Evolutionary conservation across 2,888 invertebrate species (phyloP), one percentile per base, ranked within the genome.

Genomic region (Hedychridium roseum): DNA sequence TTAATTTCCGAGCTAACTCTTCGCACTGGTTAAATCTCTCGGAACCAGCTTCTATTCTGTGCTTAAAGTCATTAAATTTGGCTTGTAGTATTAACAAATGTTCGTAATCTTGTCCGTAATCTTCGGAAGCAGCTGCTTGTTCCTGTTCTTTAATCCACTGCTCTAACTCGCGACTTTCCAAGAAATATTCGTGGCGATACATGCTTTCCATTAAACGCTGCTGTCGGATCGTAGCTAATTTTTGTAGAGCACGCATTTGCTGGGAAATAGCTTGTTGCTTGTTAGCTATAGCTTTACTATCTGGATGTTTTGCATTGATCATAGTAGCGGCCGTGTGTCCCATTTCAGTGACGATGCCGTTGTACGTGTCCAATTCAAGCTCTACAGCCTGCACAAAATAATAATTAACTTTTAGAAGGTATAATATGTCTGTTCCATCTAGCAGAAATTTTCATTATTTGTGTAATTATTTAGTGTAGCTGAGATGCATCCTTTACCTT

Each of bases 31-130:
- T 91, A 75, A 95, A 95, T 46, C 96, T 81, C 73, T 96, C 95
- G 0, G 91, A 89, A 0, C 94, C 95, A 15, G 91, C 88, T 72
- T 95, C 94, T 3, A 97, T 92, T 35, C 91, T 86, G 73, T 92
- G 92, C 52, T 94, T 93, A 41, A 97, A 88, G 74, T 97, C 96
- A 60, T 95, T 93, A 77, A 96, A 97, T 78, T 95, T 95, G 23
- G 89, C 89, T 74, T 92, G 89, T 20, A 96, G 80, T 66, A 92
- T 88, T 80, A 92, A 76, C 39, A 95, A 79, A 80, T 95, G 95
- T 68, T 95, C 94, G 69, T 91, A 96, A 78, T 97, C 97, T 75
- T 92, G 92, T 0, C 97, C 97, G 69, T 93, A 96, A 75, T 97
- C 97, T 70, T 96, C 95, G 44, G 91, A 92, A 38, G 90, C 89